These are phyloP conservation scores for Cyaniris semiargus DNA, from an alignment of 2,888 invertebrate genomes.

Conservation along the genomic window DNA sequence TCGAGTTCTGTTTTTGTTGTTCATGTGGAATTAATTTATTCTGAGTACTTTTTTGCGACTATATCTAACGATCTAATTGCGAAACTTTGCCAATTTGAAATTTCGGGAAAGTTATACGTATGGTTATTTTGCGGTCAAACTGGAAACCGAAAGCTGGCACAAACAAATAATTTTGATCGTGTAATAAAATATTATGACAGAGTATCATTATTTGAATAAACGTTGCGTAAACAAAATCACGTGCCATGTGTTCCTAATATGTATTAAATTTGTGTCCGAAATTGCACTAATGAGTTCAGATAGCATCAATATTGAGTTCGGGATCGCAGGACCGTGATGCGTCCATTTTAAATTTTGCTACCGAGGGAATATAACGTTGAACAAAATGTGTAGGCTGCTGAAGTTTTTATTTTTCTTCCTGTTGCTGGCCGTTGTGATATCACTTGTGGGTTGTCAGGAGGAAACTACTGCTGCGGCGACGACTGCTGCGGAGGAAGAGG, in stretches of 20 bases:
- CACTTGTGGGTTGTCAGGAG: slow-evolving; percentile 59
- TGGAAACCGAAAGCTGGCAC: neutral
- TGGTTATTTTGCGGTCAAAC: neutral
- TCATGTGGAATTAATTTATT: neutral
- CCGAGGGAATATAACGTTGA: neutral
- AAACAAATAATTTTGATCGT: neutral
- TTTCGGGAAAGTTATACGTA: neutral
- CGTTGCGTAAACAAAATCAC: slow-evolving; percentile 20
- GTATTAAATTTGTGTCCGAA: slow-evolving; percentile 25
- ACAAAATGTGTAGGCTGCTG: neutral
- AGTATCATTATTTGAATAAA: slow-evolving; percentile 20
- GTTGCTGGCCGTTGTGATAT: slow-evolving; percentile 49
- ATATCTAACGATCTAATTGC: neutral
- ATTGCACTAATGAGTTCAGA: slow-evolving; percentile 25
- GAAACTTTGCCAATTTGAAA: slow-evolving; percentile 6
- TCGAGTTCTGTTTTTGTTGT: neutral
- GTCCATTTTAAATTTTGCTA: slow-evolving; percentile 12
- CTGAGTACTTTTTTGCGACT: neutral
- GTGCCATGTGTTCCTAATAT: slow-evolving; percentile 18
- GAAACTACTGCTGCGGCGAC: slow-evolving; percentile 53
- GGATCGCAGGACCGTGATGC: neutral
- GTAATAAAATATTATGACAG: neutral
- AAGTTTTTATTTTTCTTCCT: slow-evolving; percentile 35
- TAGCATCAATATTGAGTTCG: slow-evolving; percentile 18
- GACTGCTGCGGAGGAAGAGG: slow-evolving; percentile 63